Conservation (phyloP, 2,797 vertebrate species). For the Philypnodon macrostomus region DNA sequence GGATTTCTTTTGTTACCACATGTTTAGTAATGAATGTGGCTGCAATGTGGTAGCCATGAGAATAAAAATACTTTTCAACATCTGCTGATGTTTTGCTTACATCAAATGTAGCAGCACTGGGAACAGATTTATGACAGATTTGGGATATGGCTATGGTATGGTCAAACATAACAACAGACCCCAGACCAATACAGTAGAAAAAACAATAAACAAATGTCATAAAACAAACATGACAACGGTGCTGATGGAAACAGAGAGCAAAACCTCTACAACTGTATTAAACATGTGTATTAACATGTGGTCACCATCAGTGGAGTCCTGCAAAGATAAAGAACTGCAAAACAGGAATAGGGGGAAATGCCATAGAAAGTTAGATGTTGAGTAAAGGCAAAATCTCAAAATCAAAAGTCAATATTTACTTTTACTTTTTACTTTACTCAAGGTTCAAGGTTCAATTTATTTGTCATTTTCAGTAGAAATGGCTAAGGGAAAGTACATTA, state of each 20-base stretch:
- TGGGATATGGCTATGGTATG: neutral
- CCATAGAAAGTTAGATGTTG: too few relatives aligned
- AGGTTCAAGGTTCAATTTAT: too few relatives aligned
- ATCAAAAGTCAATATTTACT: too few relatives aligned
- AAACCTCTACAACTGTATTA: conserved; percentile 3
- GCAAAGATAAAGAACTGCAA: neutral
- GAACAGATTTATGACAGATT: conserved; percentile 6
- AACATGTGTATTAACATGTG: conserved; percentile 1
- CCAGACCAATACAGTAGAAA: conserved; percentile 7
- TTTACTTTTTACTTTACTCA: too few relatives aligned
- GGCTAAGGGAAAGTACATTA: too few relatives aligned
- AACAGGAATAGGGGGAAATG: neutral
- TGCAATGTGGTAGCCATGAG: conserved; percentile 7
- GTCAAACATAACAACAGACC: conserved; percentile 7
- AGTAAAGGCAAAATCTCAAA: too few relatives aligned
- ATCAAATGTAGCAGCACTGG: conserved; percentile 1
- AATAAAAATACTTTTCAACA: conserved; percentile 7
- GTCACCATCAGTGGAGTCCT: neutral
- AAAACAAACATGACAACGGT: neutral
- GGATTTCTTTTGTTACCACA: neutral
- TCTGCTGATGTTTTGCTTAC: conserved; percentile 9
- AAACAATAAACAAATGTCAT: conserved; percentile 9
- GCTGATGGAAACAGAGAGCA: conserved; percentile 5
- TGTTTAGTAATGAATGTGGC: neutral
- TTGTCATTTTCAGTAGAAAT: too few relatives aligned